Evolutionary conservation across 2,113 vertebrate species (phyloP), one percentile per base, ranked within the genome.

Genomic region (Dolichallabes microphthalmus): DNA sequence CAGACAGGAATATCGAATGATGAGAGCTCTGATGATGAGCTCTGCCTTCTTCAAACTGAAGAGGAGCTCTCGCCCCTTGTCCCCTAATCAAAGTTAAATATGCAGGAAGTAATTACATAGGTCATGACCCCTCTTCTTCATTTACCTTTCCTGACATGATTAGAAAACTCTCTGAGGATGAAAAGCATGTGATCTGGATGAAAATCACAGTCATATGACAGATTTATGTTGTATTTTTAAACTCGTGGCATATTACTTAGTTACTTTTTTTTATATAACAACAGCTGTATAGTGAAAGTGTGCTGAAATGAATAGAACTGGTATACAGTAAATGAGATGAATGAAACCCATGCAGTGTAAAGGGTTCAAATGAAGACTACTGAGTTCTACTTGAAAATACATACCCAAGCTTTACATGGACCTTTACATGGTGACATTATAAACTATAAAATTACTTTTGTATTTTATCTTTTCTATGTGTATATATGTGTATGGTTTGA

Each of bases 51-150:
- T 85, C 52, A 89, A 69, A 80, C 86, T 80, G 60, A 69, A 85
- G 88, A 87, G 86, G 55, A 66, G 80, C 86, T 79, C 80, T 87
- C 63, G 53, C 57, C 87, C 71, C 58, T 35, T 60, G 76, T 83
- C 75, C 60, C 6, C 84, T 87, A 89, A 87, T 89, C 88, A 89
- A 58, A 87, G 83, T 85, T 88, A 88, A 88, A 88, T 85, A 88
- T 88, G 79, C 86, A 85, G 68, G 19, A 63, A 76, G 80, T 52
- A 85, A 89, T 89, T 89, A 86, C 78, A 76, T 2, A 35, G 88
- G 88, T 89, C 88, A 89, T 69, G 80, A 87, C 83, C 86, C 87
- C 63, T 60, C 86, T 80, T 83, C 80, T 83, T 87, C 55, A 89
- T 87, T 85, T 87, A 83, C 88, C 74, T 86, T 85, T 79, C 45